Base-by-base conservation (phyloP, 2,888 invertebrate species). In the Metacarcinus magister region DNA sequence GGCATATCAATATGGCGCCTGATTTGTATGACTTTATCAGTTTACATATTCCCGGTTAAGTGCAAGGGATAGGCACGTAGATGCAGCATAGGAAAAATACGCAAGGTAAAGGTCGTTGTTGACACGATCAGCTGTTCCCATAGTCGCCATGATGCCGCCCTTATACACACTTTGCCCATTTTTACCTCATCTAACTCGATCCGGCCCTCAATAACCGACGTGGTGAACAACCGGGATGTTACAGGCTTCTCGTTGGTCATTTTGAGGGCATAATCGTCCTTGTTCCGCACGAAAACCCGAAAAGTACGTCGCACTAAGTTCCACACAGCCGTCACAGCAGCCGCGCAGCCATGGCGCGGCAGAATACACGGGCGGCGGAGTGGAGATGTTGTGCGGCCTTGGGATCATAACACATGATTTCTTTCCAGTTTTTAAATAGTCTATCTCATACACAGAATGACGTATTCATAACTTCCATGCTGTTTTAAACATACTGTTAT, bases 331-430 rank as follows among this genome's bases (percentile, higher is more conserved):
- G 89, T 95, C 94, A 95, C 95, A 95, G 95, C 90, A 93, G 96
- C 95, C 97, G 97, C 97, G 97, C 97, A 97, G 96, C 97, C 97
- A 96, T 97, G 96, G 97, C 97, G 97, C 96, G 95, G 95, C 87
- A 48, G 92, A 95, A 95, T 95, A 95, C 95, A 95, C 91, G 60
- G 92, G 67, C 75, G 92, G 95, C 92, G 43, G 95, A 91, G 91
- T 46, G 32, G 95, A 95, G 95, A 92, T 44, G 95, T 92, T 67
- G 67, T 67, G 95, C 95, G 95, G 95, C 92, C 60, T 75, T 67
- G 32, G 95, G 67, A 92, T 75, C 54, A 93, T 82, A 93, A 93
- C 60, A 93, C 93, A 75, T 75, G 75, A 54, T 54, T 91, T 60
- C 54, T 89, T 32, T 39, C 94, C 82, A 43, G 28, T 44, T 32